These are phyloP conservation scores for Drosophila ironensis DNA, from an alignment of 1,140 invertebrate genomes.

Conservation along the genomic window DNA sequence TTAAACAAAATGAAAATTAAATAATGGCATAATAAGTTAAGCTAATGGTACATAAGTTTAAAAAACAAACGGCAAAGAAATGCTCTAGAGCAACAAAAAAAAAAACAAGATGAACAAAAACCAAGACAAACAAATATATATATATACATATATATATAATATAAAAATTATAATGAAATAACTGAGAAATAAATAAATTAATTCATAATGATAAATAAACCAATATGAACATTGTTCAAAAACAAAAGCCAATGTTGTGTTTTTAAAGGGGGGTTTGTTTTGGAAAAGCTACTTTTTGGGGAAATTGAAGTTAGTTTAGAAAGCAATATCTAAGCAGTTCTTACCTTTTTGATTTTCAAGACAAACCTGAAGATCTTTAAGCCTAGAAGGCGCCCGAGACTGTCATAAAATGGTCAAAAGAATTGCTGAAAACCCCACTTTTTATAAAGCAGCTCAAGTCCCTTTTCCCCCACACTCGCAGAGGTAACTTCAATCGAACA, in stretches of 20 bases:
- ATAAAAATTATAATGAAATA: slow-evolving; percentile 79
- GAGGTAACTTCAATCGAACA: slow-evolving; percentile 20
- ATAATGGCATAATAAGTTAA: slow-evolving; percentile 80
- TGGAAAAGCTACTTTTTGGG: not conserved
- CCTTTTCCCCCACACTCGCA: not conserved
- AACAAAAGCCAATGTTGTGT: slow-evolving; percentile 31
- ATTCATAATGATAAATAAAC: slow-evolving; percentile 81
- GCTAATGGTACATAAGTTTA: slow-evolving; percentile 80
- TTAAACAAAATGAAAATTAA: slow-evolving; percentile 73
- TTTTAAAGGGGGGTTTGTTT: not conserved
- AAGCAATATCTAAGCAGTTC: no score
- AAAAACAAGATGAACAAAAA: slow-evolving; percentile 43
- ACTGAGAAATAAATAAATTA: slow-evolving; percentile 81
- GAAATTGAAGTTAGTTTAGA: no score
- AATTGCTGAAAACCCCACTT: no score
- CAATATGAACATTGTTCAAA: slow-evolving; percentile 82
- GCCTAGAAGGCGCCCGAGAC: no score
- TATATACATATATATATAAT: slow-evolving; percentile 61
- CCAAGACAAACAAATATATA: slow-evolving; percentile 64
- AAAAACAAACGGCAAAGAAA: slow-evolving; percentile 74
- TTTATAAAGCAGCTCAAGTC: not conserved
- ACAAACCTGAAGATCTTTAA: no score
- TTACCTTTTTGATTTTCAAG: no score
- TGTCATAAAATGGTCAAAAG: no score
- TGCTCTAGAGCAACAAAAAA: slow-evolving; percentile 74